phyloP scores from a whole-genome alignment of 2,113 vertebrate species.

The Neotragus pygmaeus region DNA sequence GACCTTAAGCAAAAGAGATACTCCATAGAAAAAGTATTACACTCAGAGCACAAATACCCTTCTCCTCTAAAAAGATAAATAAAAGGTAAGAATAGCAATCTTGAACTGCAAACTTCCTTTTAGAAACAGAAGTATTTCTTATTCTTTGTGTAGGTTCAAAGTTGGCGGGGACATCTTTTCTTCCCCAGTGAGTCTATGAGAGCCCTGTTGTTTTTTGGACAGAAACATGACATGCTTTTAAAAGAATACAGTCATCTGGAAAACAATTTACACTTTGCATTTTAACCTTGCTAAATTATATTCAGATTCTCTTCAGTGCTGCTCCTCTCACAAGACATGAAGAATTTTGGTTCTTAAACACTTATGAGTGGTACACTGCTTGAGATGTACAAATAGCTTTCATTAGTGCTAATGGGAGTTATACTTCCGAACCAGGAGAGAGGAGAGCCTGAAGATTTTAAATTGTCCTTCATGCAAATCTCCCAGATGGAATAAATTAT shows the following conservation, averaged over 20 bases:
- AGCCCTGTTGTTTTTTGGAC: not conserved
- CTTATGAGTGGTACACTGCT: not conserved
- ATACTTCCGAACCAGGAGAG: not conserved
- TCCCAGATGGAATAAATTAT: conserved; percentile 58
- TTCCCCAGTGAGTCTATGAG: not conserved
- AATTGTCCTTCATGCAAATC: conserved; percentile 14
- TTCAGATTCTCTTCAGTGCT: not conserved
- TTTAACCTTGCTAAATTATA: conserved; percentile 24
- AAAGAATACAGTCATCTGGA: not conserved
- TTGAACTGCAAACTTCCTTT: not conserved
- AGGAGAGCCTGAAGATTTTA: conserved; percentile 24
- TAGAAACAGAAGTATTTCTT: conserved; percentile 20
- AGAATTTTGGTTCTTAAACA: conserved; percentile 29
- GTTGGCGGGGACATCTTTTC: not conserved
- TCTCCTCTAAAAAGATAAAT: not conserved
- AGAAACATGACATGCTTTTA: not conserved
- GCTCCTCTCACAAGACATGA: not conserved
- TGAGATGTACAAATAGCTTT: conserved; percentile 32
- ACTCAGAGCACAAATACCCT: not conserved
- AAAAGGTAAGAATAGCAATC: not conserved
- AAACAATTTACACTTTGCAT: conserved; percentile 19
- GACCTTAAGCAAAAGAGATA: not conserved
- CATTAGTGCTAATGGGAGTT: conserved; percentile 44
- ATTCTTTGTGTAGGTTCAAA: not conserved
- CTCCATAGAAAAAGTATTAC: not conserved